Evolutionary conservation across 2,797 vertebrate species (phyloP).

Genomic region (Crax fasciolata): DNA sequence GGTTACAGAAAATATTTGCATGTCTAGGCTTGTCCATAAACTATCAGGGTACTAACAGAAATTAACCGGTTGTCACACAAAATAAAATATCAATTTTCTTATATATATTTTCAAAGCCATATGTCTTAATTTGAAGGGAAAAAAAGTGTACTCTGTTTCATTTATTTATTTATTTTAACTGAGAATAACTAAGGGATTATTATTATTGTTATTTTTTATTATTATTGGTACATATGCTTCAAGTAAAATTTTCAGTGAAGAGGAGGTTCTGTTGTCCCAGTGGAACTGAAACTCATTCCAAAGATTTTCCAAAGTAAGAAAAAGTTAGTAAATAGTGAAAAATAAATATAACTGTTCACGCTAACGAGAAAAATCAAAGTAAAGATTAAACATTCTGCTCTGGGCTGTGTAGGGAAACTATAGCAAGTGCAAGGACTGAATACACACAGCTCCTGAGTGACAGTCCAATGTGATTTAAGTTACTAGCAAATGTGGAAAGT

Average conservation of each 20-base stretch:
- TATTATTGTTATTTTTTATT: no score
- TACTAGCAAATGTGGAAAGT: conserved; percentile 25
- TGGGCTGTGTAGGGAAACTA: rapidly evolving
- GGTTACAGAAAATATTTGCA: not conserved
- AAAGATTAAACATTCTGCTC: not conserved
- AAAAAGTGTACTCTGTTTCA: not conserved
- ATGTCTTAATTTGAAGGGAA: not conserved
- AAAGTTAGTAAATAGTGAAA: not conserved
- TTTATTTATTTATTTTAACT: not conserved
- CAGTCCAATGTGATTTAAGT: not conserved
- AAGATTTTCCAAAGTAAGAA: not conserved
- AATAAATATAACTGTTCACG: not conserved
- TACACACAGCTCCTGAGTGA: not conserved
- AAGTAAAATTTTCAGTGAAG: not conserved
- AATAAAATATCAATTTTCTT: not conserved
- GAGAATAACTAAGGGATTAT: not conserved
- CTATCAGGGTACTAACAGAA: not conserved
- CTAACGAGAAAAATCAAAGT: not conserved
- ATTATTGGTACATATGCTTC: not conserved
- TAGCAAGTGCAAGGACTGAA: not conserved
- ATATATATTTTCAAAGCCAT: not conserved
- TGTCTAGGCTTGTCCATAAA: not conserved
- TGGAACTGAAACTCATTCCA: not conserved
- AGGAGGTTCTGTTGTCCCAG: not conserved
- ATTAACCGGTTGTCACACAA: not conserved